These are phyloP conservation scores for Vulpes vulpes DNA, from an alignment of 2,113 vertebrate species.

Conservation along the genomic window DNA sequence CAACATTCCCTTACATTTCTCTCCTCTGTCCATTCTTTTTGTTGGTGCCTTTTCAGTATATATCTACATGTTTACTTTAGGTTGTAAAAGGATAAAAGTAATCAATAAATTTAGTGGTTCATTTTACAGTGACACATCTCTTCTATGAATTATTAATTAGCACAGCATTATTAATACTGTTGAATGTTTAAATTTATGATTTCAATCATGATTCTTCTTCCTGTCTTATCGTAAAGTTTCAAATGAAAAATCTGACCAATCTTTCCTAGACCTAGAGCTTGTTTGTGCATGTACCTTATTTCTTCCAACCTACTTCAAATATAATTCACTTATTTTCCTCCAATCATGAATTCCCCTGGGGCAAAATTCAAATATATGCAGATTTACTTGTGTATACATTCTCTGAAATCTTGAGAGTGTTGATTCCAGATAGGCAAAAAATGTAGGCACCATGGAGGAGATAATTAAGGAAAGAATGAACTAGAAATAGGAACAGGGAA, in stretches of 20 bases:
- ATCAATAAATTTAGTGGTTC: neutral
- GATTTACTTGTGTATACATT: neutral
- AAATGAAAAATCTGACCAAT: neutral
- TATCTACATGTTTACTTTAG: neutral
- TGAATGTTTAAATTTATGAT: neutral
- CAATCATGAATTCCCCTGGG: neutral
- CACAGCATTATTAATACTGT: neutral
- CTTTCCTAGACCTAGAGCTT: neutral
- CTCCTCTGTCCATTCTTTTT: neutral
- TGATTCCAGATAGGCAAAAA: neutral
- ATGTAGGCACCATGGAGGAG: neutral
- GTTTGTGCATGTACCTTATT: neutral
- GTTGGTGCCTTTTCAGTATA: neutral
- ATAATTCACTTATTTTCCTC: slow-evolving; percentile 26
- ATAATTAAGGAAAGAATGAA: slow-evolving; percentile 15
- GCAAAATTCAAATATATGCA: slow-evolving; percentile 43
- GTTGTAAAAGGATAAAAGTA: neutral
- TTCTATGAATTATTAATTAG: slow-evolving; percentile 8
- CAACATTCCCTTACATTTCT: neutral
- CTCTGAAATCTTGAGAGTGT: slow-evolving; percentile 38
- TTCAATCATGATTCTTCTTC: slow-evolving; percentile 40
- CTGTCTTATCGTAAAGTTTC: neutral
- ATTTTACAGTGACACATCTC: neutral
- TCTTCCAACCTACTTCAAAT: slow-evolving; percentile 11
- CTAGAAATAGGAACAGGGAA: neutral